Conservation (phyloP, 2,888 invertebrate species). For the Pyrochroa serraticornis region DNA sequence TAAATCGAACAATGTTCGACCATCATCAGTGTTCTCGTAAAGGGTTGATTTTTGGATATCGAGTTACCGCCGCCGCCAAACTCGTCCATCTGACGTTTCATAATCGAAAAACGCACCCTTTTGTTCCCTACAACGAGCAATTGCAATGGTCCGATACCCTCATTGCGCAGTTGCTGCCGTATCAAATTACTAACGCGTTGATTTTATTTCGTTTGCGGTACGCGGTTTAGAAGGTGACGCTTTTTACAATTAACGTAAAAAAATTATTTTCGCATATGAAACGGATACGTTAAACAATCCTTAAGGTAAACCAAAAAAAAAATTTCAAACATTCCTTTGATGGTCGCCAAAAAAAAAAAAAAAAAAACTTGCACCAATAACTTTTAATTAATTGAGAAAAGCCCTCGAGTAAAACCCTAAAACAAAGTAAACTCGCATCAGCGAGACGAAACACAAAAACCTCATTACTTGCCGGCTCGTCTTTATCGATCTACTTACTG, state of each 20-base stretch:
- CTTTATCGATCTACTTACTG: constrained; percentile 43
- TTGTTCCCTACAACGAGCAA: constrained; percentile 20
- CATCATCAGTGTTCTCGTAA: constrained; percentile 9
- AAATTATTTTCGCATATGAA: constrained; percentile 13
- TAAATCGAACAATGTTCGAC: constrained; percentile 11
- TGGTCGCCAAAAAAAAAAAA: background rate
- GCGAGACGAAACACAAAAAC: constrained; percentile 37
- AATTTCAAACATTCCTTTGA: background rate
- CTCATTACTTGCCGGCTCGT: constrained; percentile 38
- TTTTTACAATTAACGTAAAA: constrained; percentile 18
- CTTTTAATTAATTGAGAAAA: constrained; percentile 9
- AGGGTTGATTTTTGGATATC: constrained; percentile 10
- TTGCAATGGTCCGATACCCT: constrained; percentile 33
- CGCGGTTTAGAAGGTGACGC: constrained; percentile 29
- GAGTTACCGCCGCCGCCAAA: constrained; percentile 4
- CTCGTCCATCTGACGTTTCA: constrained; percentile 19
- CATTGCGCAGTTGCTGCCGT: constrained; percentile 30
- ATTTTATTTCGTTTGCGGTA: constrained; percentile 32
- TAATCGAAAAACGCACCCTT: constrained; percentile 27
- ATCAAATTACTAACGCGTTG: constrained; percentile 29
- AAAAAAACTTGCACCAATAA: constrained; percentile 2
- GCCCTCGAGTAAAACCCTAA: background rate
- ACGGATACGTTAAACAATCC: too few relatives aligned
- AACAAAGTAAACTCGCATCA: constrained; percentile 14
- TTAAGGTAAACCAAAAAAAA: too few relatives aligned